phyloP scores from a whole-genome alignment of 2,888 invertebrate genomes.

The Melanostoma scalare region DNA sequence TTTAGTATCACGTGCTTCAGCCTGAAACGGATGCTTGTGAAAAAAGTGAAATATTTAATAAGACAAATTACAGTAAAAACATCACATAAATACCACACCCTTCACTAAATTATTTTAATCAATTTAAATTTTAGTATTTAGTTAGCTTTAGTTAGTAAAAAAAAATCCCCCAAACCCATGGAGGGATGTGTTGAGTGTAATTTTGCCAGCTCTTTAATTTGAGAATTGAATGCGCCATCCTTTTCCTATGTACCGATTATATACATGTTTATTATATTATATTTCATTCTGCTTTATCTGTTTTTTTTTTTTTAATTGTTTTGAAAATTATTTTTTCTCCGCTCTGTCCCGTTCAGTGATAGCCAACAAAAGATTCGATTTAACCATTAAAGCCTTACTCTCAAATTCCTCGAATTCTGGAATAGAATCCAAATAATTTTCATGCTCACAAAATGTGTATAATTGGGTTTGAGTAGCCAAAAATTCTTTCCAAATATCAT shows the following conservation, averaged over 20 bases:
- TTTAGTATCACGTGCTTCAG: slow-evolving; percentile 55
- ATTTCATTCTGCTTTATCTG: too few species aligned
- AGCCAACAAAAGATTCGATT: too few species aligned
- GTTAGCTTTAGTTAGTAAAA: slow-evolving; percentile 30
- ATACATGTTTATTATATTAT: too few species aligned
- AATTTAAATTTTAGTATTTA: background rate
- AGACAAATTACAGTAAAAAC: slow-evolving; percentile 28
- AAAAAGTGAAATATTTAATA: slow-evolving; percentile 32
- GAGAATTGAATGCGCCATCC: background rate
- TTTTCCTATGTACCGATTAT: background rate
- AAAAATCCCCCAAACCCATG: slow-evolving; percentile 35
- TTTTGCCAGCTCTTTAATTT: background rate
- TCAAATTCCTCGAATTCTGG: too few species aligned
- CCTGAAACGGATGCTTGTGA: slow-evolving; percentile 49
- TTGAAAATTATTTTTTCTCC: background rate
- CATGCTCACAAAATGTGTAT: too few species aligned
- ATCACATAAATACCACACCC: slow-evolving; percentile 15
- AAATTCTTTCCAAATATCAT: too few species aligned
- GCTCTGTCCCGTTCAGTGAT: too few species aligned
- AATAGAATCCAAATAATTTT: too few species aligned
- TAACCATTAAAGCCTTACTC: too few species aligned
- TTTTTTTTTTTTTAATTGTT: background rate
- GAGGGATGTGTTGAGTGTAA: slow-evolving; percentile 39
- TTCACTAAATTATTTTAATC: background rate
- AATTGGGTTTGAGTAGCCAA: too few species aligned